These are phyloP conservation scores for Oeneis ivallda DNA, from an alignment of 2,888 invertebrate genomes.

Conservation along the genomic window DNA sequence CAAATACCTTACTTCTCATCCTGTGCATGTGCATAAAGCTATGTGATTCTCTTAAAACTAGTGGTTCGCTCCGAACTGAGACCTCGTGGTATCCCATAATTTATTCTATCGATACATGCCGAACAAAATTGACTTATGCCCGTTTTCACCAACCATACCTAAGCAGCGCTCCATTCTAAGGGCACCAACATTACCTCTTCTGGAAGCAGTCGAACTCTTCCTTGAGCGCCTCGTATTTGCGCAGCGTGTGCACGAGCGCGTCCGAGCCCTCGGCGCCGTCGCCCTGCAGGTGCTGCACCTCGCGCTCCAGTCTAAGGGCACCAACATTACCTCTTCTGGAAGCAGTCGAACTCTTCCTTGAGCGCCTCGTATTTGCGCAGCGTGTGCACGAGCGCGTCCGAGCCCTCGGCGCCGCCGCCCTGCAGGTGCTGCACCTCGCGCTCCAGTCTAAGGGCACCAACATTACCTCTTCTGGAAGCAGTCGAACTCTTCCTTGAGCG, in stretches of 20 bases:
- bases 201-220: constrained; percentile 90
- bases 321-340: constrained; percentile 82
- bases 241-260: constrained; percentile 79
- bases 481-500: constrained; percentile 90
- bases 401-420: constrained; percentile 59
- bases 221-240: constrained; percentile 89
- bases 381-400: constrained; percentile 77
- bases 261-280: constrained; percentile 65
- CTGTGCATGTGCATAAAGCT: too few relatives aligned
- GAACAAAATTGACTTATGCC: too few relatives aligned
- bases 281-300: constrained; percentile 85
- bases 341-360: constrained; percentile 89
- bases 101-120: too few relatives aligned
- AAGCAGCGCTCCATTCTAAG: too few relatives aligned
- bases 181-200: constrained; percentile 83
- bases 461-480: constrained; percentile 84
- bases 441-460: constrained; percentile 70
- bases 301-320: constrained; percentile 81
- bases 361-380: constrained; percentile 88
- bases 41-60: too few relatives aligned
- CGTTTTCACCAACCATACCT: too few relatives aligned
- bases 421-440: constrained; percentile 87
- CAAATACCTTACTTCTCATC: too few relatives aligned
- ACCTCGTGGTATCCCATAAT: too few relatives aligned
- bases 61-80: too few relatives aligned